A percentile compares a stretch with the other conserved stretches of the same genome.
Conservation (phyloP, 2,113 vertebrate species). For the Amphiprion percula region DNA sequence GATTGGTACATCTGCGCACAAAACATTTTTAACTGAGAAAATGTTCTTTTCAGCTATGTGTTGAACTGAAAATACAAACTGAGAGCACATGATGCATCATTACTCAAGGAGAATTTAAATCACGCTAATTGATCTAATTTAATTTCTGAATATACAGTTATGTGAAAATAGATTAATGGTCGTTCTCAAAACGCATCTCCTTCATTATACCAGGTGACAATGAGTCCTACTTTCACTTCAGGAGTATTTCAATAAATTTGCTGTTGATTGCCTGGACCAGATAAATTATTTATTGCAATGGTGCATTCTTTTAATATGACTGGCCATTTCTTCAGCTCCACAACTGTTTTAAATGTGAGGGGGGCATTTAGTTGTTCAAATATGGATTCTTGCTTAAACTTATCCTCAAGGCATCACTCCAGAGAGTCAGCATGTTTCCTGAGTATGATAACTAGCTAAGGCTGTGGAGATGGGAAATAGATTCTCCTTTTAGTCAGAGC, state of each 20-base stretch:
- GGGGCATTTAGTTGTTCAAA: constrained; percentile 83
- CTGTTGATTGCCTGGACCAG: constrained; percentile 33
- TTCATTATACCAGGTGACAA: neutral
- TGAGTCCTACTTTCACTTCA: constrained; percentile 13
- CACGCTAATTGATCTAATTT: constrained; percentile 30
- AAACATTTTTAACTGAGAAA: constrained; percentile 35
- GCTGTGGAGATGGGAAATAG: constrained; percentile 78
- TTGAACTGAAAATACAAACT: constrained; percentile 29
- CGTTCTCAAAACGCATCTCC: neutral
- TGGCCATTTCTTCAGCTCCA: constrained; percentile 45
- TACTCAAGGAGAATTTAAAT: constrained; percentile 10
- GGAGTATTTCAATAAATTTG: constrained; percentile 50
- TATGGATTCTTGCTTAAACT: constrained; percentile 84
- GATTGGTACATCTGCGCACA: constrained; percentile 19
- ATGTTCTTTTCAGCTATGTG: constrained; percentile 3
- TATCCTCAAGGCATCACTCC: constrained; percentile 81
- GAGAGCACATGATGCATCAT: constrained; percentile 24
- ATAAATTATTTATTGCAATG: constrained; percentile 43
- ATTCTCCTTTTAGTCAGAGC: constrained; percentile 77
- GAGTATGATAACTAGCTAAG: constrained; percentile 76
- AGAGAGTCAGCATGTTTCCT: constrained; percentile 81
- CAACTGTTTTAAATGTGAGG: constrained; percentile 65
- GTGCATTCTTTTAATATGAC: constrained; percentile 50
- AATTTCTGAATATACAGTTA: neutral
- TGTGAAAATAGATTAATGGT: neutral